phyloP scores from a whole-genome alignment of 2,113 vertebrate genomes.

The Catagonus wagneri region DNA sequence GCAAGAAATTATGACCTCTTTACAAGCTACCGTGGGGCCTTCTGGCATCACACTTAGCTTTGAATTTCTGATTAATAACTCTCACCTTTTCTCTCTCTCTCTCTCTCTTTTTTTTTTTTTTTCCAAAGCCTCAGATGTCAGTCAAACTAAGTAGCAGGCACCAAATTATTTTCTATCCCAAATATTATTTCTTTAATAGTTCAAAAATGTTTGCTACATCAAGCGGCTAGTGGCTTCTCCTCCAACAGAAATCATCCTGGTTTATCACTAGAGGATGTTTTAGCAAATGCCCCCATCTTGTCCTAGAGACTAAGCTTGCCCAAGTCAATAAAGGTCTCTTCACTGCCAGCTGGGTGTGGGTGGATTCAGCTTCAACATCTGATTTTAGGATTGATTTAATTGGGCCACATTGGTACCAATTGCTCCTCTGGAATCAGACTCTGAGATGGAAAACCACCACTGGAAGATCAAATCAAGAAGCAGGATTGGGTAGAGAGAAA shows the following conservation, averaged over 20 bases:
- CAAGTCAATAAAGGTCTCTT: not conserved
- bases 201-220: not conserved
- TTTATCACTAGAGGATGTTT: not conserved
- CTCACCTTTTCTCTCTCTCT: not conserved
- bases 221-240: not conserved
- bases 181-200: not conserved
- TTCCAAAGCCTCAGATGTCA: not conserved
- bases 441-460: not conserved
- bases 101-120: not conserved
- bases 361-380: not conserved
- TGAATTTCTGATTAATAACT: not conserved
- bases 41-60: not conserved
- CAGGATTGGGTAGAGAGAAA: not conserved
- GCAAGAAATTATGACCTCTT: not conserved
- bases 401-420: not conserved
- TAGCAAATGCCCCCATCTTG: not conserved
- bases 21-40: not conserved
- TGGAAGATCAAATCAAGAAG: not conserved
- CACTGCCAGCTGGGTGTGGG: too few relatives aligned
- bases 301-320: not conserved
- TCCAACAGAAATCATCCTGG: not conserved
- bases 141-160: not conserved
- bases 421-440: not conserved
- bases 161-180: not conserved
- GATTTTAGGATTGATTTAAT: not conserved